Conservation (phyloP, 2,888 invertebrate species). For the Aleiodes leptofemur region DNA sequence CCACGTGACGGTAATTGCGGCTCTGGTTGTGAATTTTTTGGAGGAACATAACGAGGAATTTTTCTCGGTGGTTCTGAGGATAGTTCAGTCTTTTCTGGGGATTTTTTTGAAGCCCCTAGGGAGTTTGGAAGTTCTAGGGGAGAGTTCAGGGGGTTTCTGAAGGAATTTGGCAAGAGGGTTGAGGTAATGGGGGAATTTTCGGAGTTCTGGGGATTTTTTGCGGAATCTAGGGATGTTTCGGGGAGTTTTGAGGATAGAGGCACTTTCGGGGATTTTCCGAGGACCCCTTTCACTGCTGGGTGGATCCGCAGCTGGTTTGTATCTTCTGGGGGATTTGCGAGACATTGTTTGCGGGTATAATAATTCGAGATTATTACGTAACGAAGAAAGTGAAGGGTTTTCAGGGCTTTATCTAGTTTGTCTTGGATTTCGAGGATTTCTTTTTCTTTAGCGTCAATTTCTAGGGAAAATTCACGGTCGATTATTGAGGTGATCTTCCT, state of each 20-base stretch:
- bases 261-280: slow-evolving; percentile 78
- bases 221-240: no score
- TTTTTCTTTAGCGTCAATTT: slow-evolving; percentile 82
- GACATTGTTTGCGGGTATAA: slow-evolving; percentile 78
- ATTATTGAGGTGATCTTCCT: slow-evolving; percentile 81
- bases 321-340: slow-evolving; percentile 69
- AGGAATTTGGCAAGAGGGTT: background rate
- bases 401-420: slow-evolving; percentile 78
- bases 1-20: slow-evolving; percentile 67
- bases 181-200: background rate
- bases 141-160: background rate
- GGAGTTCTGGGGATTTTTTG: no score
- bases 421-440: slow-evolving; percentile 85
- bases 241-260: no score
- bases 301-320: slow-evolving; percentile 80
- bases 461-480: slow-evolving; percentile 83
- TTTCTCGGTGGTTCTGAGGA: slow-evolving; percentile 60
- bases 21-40: slow-evolving; percentile 64
- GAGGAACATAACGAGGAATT: slow-evolving; percentile 72
- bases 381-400: slow-evolving; percentile 79
- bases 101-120: background rate
- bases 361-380: slow-evolving; percentile 80
- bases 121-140: slow-evolving; percentile 14
- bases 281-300: slow-evolving; percentile 85
- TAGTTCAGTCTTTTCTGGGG: background rate